phyloP scores from a whole-genome alignment of 2,888 invertebrate genomes.

The Liposcelis brunnea region DNA sequence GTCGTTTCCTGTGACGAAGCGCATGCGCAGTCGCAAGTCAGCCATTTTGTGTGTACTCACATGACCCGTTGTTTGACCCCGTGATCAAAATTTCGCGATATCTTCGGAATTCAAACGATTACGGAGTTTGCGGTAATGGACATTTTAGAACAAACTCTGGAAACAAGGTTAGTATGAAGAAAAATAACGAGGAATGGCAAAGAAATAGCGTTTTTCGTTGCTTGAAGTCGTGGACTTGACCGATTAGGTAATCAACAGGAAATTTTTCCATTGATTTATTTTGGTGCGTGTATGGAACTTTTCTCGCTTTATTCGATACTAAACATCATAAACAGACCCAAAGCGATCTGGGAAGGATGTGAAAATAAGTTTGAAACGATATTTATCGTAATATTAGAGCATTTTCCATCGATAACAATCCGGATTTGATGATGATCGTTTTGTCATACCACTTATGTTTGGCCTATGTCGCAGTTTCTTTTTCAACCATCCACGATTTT shows the following conservation, averaged over 20 bases:
- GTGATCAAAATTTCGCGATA: slow-evolving; percentile 37
- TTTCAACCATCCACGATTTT: too few species aligned
- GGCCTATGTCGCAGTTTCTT: too few species aligned
- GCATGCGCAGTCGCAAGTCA: neutral
- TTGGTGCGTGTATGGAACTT: neutral
- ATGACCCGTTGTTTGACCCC: slow-evolving; percentile 57
- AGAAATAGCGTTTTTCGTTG: neutral
- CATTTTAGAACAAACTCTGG: slow-evolving; percentile 4
- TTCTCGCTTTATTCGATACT: neutral
- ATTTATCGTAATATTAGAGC: too few species aligned
- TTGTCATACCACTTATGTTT: too few species aligned
- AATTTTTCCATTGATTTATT: slow-evolving; percentile 7
- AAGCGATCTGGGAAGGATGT: too few species aligned
- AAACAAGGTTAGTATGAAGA: neutral
- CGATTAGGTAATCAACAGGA: slow-evolving; percentile 9
- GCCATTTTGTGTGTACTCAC: slow-evolving; percentile 31
- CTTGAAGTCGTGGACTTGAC: neutral
- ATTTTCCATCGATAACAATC: too few species aligned
- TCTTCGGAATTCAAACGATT: slow-evolving; percentile 20
- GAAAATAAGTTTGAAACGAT: too few species aligned
- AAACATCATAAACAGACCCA: too few species aligned
- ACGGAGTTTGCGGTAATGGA: neutral
- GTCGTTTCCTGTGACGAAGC: neutral
- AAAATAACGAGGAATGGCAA: neutral
- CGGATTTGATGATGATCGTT: too few species aligned